Evolutionary conservation across 2,113 vertebrate species (phyloP), one percentile per base, ranked within the genome.

Genomic region (Egretta garzetta): DNA sequence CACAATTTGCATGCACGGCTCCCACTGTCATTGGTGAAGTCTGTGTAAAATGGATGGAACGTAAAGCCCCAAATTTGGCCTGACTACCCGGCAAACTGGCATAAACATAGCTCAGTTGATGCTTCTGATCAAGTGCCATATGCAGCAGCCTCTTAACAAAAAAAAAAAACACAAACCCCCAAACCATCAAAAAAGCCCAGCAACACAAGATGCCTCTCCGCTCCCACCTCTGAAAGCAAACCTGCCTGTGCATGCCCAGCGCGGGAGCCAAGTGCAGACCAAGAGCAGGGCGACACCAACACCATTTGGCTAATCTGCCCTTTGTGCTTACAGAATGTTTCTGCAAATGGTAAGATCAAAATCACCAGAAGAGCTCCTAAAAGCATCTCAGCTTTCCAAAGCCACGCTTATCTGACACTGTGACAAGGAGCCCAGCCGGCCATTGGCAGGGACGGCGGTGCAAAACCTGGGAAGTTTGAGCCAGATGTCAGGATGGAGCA

Each of bases 361-460:
- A 91, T 86, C 90, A 90, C 73, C n/a, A 90, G 67, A 96, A 96
- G 26, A 85, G 79, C 88, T 95, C 85, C 88, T 95, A 59, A 93
- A 95, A 96, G 71, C 90, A 88, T 74, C 86, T 96, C 87, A 49
- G 90, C 91, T 86, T 94, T 95, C 92, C 92, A 88, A 94, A 96
- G 92, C 64, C 63, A 26, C 10, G 27, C 94, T 96, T 92, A 92
- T 64, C 92, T 92, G 92, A 90, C 22, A 52, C 81, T 26, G 47
- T 19, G 91, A 95, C 73, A 74, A 77, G 94, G 91, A 96, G 72
- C 89, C 94, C 80, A 53, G 90, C 17, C 80, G 84, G 52, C 62
- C 7, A 49, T 20, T 45, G 86, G 95, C 55, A 74, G 77, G 77
- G 67, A 77, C 32, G 37, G 32, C 11, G 14, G 39, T 27, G 88